These are phyloP conservation scores for Ornithorhynchus anatinus DNA, from an alignment of 2,113 vertebrate genomes.

Conservation along the genomic window DNA sequence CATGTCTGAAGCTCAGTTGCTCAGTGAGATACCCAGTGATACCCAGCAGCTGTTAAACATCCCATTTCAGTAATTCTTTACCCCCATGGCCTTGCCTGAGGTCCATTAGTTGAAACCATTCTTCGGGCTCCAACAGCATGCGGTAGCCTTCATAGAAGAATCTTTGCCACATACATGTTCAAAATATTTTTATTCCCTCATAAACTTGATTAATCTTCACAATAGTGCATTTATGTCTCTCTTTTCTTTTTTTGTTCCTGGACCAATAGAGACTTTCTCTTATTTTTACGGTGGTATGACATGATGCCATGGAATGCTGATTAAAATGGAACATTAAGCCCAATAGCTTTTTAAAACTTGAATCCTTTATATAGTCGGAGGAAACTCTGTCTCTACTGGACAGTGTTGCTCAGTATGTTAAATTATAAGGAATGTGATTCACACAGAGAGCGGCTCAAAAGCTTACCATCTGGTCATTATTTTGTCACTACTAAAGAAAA, in stretches of 20 bases:
- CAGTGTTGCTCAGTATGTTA: background rate
- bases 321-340: conserved; percentile 34
- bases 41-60: too few relatives aligned
- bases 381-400: background rate
- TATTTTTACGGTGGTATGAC: conserved; percentile 1
- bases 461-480: background rate
- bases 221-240: conserved; percentile 14
- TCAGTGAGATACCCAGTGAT: too few relatives aligned
- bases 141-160: conserved; percentile 11
- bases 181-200: conserved; percentile 44
- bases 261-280: conserved; percentile 12
- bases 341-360: conserved; percentile 45
- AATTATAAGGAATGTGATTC: background rate
- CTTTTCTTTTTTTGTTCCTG: background rate
- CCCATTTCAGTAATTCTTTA: too few relatives aligned
- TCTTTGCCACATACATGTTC: conserved; percentile 14
- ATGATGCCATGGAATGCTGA: background rate
- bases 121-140: background rate
- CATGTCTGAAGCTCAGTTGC: too few relatives aligned
- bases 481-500: conserved; percentile 8
- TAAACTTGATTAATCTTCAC: conserved; percentile 47
- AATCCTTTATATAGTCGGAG: background rate
- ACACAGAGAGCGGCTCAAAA: background rate
- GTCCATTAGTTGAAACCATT: conserved; percentile 6
- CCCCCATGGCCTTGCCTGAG: background rate